A percentile compares a stretch with the other conserved stretches of the same genome.
phyloP scores from a whole-genome alignment of 2,113 vertebrate species.

The Podilymbus podiceps region DNA sequence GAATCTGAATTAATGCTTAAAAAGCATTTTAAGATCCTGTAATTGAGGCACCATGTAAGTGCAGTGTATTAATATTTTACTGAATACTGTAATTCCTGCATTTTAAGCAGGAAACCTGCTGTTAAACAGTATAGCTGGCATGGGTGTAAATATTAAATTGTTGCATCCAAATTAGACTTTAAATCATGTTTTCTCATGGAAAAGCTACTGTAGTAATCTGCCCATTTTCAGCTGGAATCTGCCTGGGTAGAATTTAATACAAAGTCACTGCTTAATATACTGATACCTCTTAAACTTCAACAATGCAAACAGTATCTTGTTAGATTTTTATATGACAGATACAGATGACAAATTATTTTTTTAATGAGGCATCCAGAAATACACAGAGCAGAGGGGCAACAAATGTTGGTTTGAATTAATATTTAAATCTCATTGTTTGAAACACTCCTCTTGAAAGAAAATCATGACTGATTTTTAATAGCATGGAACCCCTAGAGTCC shows the following conservation, averaged over 20 bases:
- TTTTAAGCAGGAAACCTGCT: conserved; percentile 13
- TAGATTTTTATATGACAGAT: conserved; percentile 10
- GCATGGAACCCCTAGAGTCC: conserved; percentile 1
- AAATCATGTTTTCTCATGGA: background rate
- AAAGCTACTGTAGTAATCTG: background rate
- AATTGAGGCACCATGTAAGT: conserved; percentile 23
- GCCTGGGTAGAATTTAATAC: background rate
- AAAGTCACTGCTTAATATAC: background rate
- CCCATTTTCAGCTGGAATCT: background rate
- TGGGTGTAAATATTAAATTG: conserved; percentile 37
- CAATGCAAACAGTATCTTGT: background rate
- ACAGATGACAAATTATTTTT: conserved; percentile 41
- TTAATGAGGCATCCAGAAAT: conserved; percentile 33
- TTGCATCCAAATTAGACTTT: conserved; percentile 9
- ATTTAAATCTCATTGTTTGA: conserved; percentile 57
- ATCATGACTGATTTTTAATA: conserved; percentile 44
- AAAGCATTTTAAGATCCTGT: conserved; percentile 36
- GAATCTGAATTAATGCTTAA: conserved; percentile 34
- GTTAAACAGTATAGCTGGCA: background rate
- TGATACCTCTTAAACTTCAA: background rate
- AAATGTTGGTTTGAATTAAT: conserved; percentile 57
- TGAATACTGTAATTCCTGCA: conserved; percentile 18
- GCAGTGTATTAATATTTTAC: conserved; percentile 47
- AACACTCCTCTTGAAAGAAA: conserved; percentile 47
- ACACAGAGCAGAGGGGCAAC: background rate